A percentile compares a stretch with the other conserved stretches of the same genome.
These are phyloP conservation scores for Zeus faber DNA, from an alignment of 2,113 vertebrate genomes.

Conservation along the genomic window DNA sequence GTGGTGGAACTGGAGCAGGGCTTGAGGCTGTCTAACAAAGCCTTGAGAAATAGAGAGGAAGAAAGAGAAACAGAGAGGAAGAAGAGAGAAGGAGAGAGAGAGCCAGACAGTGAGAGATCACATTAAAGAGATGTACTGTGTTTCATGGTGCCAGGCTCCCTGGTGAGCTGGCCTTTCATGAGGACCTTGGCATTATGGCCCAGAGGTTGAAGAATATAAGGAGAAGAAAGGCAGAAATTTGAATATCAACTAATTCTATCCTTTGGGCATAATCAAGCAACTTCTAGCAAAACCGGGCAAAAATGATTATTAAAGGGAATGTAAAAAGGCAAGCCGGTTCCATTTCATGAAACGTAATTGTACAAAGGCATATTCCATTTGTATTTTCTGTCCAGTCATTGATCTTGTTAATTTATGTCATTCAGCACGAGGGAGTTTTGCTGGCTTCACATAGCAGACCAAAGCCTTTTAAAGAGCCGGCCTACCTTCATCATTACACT, in stretches of 20 bases:
- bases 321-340: constrained; percentile 1
- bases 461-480: constrained; percentile 19
- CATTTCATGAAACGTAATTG: constrained; percentile 41
- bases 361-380: constrained; percentile 17
- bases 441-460: constrained; percentile 1
- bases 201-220: constrained; percentile 21
- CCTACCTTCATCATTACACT: constrained; percentile 31
- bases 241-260: constrained; percentile 15
- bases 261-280: constrained; percentile 21
- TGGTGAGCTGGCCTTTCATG: constrained; percentile 23
- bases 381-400: constrained; percentile 19
- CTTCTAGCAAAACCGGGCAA: constrained; percentile 3
- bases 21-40: constrained; percentile 8
- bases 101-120: background rate
- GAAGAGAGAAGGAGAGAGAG: constrained; percentile 7
- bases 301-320: too few relatives aligned
- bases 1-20: constrained; percentile 1
- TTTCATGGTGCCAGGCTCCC: constrained; percentile 24
- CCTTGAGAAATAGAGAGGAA: constrained; percentile 4
- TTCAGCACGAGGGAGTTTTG: constrained; percentile 12
- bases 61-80: background rate
- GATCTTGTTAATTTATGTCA: constrained; percentile 37
- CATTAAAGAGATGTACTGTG: constrained; percentile 5
- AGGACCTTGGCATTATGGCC: constrained; percentile 13
- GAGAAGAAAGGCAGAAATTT: constrained; percentile 27